A percentile compares a stretch with the other conserved stretches of the same genome.
Evolutionary conservation across 2,888 invertebrate species (phyloP).

Genomic region (Dasypolia templi): DNA sequence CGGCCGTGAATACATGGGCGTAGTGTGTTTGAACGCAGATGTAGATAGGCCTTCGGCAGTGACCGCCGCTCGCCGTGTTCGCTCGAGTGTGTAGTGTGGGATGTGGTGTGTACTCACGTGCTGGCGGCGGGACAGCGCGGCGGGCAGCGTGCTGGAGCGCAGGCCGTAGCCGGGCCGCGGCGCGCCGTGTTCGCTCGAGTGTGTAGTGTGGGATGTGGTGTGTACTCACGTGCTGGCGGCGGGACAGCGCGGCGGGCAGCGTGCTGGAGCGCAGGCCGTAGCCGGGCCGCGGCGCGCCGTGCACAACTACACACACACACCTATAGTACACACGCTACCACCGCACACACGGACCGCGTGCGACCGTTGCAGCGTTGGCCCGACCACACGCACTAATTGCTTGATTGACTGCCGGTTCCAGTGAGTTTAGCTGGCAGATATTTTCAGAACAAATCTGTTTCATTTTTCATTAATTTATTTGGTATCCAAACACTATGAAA

Average conservation of each 20-base stretch:
- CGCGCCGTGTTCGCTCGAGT: too few species aligned
- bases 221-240: constrained; percentile 63
- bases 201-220: neutral
- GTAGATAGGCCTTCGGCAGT: neutral
- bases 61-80: neutral
- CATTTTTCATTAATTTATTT: neutral
- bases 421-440: neutral
- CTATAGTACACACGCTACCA: constrained; percentile 7
- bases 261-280: constrained; percentile 94
- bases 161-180: constrained; percentile 95
- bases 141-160: constrained; percentile 94
- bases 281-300: constrained; percentile 94
- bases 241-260: constrained; percentile 91
- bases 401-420: neutral
- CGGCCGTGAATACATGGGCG: neutral
- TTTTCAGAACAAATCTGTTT: neutral
- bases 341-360: constrained; percentile 1
- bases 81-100: neutral
- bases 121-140: constrained; percentile 82
- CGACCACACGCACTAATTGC: neutral
- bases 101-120: constrained; percentile 48
- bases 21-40: neutral
- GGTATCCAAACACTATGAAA: too few species aligned
- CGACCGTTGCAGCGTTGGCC: neutral
- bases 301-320: constrained; percentile 63